Conservation (phyloP, 2,113 vertebrate genomes). For the Abramis brama region DNA sequence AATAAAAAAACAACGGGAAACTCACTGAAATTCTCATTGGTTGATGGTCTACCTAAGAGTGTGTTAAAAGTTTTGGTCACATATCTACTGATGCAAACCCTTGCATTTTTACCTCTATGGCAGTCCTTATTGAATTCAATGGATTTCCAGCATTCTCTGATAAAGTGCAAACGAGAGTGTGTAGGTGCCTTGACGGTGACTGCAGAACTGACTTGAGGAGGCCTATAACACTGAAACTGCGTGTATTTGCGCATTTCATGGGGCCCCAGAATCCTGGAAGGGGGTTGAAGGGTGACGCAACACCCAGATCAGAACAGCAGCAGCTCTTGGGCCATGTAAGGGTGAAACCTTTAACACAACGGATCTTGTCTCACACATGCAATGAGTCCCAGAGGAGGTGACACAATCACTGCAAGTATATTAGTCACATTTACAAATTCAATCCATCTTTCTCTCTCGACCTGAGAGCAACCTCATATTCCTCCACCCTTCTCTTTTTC, state of each 20-base stretch:
- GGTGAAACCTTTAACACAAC: conserved; percentile 9
- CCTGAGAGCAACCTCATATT: not conserved
- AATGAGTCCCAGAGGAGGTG: conserved; percentile 3
- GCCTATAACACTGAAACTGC: not conserved
- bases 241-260: not conserved
- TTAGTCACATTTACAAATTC: conserved; percentile 24
- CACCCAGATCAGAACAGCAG: conserved; percentile 11
- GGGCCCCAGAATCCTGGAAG: not conserved
- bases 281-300: conserved; percentile 17
- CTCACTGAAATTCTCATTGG: not conserved
- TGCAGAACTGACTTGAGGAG: not conserved
- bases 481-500: conserved; percentile 35
- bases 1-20: not conserved
- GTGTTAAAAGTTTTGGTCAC: not conserved
- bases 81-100: not conserved
- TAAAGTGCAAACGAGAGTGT: not conserved
- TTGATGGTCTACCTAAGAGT: not conserved
- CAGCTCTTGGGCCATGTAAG: conserved; percentile 1
- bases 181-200: not conserved
- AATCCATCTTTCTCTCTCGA: not conserved
- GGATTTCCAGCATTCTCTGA: not conserved
- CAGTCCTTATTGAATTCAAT: not conserved
- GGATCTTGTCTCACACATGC: not conserved
- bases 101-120: not conserved
- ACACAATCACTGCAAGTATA: not conserved